phyloP scores from a whole-genome alignment of 2,888 invertebrate genomes.

The Hipparchia semele region DNA sequence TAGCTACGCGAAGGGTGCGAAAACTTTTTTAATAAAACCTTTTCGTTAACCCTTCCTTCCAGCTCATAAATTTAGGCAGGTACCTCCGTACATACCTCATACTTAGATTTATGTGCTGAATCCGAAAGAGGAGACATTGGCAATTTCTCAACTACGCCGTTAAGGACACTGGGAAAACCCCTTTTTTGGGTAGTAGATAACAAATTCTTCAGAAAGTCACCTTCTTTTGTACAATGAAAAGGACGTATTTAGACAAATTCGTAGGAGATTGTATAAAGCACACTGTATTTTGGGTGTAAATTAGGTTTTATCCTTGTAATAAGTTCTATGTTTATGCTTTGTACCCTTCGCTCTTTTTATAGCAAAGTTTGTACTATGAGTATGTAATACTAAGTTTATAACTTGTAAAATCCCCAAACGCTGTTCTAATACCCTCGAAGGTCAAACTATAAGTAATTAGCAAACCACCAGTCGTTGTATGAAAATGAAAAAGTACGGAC shows the following conservation, averaged over 20 bases:
- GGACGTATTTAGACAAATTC: not conserved
- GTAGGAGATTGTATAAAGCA: too few relatives aligned
- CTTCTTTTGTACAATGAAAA: not conserved
- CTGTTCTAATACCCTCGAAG: too few relatives aligned
- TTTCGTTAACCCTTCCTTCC: conserved; percentile 18
- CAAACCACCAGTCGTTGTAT: too few relatives aligned
- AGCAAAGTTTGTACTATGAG: too few relatives aligned
- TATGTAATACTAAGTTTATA: too few relatives aligned
- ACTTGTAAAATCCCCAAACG: too few relatives aligned
- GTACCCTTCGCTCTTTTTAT: too few relatives aligned
- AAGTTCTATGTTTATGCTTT: too few relatives aligned
- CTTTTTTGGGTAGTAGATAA: conserved; percentile 8
- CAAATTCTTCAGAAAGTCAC: not conserved
- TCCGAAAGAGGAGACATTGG: conserved; percentile 6
- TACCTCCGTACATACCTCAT: conserved; percentile 13
- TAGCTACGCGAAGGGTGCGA: conserved; percentile 9
- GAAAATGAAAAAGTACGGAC: too few relatives aligned
- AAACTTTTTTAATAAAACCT: conserved; percentile 20
- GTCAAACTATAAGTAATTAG: too few relatives aligned
- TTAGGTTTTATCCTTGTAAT: too few relatives aligned
- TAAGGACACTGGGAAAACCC: conserved; percentile 7
- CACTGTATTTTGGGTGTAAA: too few relatives aligned
- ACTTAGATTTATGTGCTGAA: conserved; percentile 16
- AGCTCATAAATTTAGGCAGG: conserved; percentile 17
- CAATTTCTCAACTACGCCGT: conserved; percentile 17